Percentiles rank a stretch among this genome's conserved stretches.
Evolutionary conservation across 1,140 invertebrate species (phyloP).

Genomic region (Drosophila obscura): DNA sequence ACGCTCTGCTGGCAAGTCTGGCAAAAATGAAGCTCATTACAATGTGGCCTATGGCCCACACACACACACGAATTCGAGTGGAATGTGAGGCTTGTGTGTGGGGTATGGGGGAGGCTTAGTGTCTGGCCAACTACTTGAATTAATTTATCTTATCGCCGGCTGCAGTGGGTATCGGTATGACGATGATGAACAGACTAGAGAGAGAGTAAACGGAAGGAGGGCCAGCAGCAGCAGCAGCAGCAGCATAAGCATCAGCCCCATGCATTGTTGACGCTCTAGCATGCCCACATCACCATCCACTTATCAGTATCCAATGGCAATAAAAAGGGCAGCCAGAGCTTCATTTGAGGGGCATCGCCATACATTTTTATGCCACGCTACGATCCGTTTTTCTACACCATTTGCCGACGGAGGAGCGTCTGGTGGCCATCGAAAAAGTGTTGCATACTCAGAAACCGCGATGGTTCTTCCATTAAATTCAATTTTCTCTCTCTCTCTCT

Average conservation of each 20-base stretch:
- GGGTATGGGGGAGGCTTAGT: slow-evolving; percentile 28
- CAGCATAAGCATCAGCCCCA: slow-evolving; percentile 2
- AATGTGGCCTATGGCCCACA: slow-evolving; percentile 12
- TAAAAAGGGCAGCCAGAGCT: slow-evolving; percentile 47
- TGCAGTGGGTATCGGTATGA: slow-evolving; percentile 44
- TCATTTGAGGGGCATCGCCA: slow-evolving; percentile 55
- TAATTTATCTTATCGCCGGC: slow-evolving; percentile 75
- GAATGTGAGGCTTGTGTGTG: slow-evolving; percentile 3
- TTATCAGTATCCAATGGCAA: slow-evolving; percentile 66
- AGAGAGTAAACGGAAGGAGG: slow-evolving; percentile 7
- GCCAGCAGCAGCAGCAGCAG: slow-evolving; percentile 9
- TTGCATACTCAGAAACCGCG: slow-evolving; percentile 61
- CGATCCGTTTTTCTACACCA: slow-evolving; percentile 66
- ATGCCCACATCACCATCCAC: slow-evolving; percentile 31
- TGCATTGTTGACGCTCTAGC: slow-evolving; percentile 76
- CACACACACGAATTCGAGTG: background rate
- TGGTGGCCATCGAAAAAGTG: slow-evolving; percentile 38
- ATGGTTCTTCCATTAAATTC: slow-evolving; percentile 46
- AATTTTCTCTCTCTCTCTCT: slow-evolving; percentile 42
- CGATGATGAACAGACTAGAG: background rate
- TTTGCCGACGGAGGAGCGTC: slow-evolving; percentile 39
- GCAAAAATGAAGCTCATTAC: slow-evolving; percentile 68
- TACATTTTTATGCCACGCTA: slow-evolving; percentile 69
- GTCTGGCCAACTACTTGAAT: slow-evolving; percentile 57
- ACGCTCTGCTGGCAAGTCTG: slow-evolving; percentile 18